Base-by-base conservation (phyloP, 2,797 vertebrate genomes). In the Euthynnus affinis region DNA sequence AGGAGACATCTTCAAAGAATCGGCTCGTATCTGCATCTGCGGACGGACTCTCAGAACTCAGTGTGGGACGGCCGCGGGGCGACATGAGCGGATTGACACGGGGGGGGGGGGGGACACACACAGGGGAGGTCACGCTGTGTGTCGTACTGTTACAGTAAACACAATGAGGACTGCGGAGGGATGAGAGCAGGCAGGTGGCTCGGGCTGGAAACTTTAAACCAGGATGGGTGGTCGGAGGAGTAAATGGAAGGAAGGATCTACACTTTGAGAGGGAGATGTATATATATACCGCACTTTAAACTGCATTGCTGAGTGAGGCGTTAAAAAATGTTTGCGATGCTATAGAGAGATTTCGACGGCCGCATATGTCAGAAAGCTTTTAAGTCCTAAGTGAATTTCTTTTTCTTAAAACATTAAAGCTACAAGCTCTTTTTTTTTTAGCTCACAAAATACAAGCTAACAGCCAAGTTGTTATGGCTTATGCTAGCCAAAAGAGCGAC, bases 1-100 rank as follows among this genome's bases (percentile, higher is more conserved):
- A 37, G 85, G 88, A 80, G 74, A 62, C 55, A 1, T 79, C 86
- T 91, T 91, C 90, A 90, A 92, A 93, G 89, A 83, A 63, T 40
- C 48, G 5, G 14, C 57, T 56, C 49, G 80, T 70, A 69, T 86
- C 74, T 73, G 20, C 72, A 56, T 85, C 84, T 56, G 71, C 1
- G 12, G 17, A 0, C 1, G 1, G 71, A 56, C 58, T 79, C 88
- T 83, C 69, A 85, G 84, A 87, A 79, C 76, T 82, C 83, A 78
- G 83, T 32, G 10, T 65, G 83, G 23, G 74, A 32, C 2, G 29
- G 49, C 37, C 7, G 37, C 0, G 1, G 73, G 73, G 53, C 20
- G 22, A 1, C 64, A 9, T 12, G 60, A 55, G 60, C 32, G 0
- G 59, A n/a, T 3, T 10, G 56, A 71, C 67, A 29, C 8, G 9